Conservation (phyloP, 2,888 invertebrate genomes). For the Limnephilus auricula region DNA sequence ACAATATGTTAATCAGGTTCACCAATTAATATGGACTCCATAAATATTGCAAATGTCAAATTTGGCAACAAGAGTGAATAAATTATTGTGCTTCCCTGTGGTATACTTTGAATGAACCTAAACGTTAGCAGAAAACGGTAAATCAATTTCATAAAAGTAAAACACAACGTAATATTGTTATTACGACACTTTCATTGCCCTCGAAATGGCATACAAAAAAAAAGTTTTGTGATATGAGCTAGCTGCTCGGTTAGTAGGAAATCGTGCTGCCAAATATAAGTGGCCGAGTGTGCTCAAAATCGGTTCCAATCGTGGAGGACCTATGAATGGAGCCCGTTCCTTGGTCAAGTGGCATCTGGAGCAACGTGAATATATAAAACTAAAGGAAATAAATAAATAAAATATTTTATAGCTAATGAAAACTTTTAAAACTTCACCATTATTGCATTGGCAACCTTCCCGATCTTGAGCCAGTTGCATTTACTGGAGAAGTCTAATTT, state of each 20-base stretch:
- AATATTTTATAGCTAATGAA: too few relatives aligned
- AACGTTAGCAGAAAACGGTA: neutral
- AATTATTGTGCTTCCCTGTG: neutral
- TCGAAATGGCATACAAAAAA: neutral
- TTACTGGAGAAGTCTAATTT: neutral
- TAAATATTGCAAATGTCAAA: neutral
- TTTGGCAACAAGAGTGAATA: neutral
- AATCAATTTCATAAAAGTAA: neutral
- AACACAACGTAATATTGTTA: neutral
- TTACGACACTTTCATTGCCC: neutral
- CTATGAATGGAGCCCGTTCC: neutral
- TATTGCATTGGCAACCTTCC: too few relatives aligned
- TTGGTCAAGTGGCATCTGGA: too few relatives aligned
- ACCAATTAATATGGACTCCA: neutral
- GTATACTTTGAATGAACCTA: neutral
- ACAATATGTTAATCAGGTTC: too few relatives aligned
- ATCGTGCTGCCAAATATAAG: neutral
- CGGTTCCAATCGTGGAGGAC: neutral
- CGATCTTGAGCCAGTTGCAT: neutral
- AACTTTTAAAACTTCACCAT: too few relatives aligned
- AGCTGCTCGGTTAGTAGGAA: conserved; percentile 25
- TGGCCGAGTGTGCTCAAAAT: neutral
- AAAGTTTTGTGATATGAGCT: neutral
- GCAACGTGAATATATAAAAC: too few relatives aligned
- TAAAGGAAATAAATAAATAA: too few relatives aligned